These are phyloP conservation scores for Thalassophryne amazonica DNA, from an alignment of 2,797 vertebrate species.

Conservation along the genomic window DNA sequence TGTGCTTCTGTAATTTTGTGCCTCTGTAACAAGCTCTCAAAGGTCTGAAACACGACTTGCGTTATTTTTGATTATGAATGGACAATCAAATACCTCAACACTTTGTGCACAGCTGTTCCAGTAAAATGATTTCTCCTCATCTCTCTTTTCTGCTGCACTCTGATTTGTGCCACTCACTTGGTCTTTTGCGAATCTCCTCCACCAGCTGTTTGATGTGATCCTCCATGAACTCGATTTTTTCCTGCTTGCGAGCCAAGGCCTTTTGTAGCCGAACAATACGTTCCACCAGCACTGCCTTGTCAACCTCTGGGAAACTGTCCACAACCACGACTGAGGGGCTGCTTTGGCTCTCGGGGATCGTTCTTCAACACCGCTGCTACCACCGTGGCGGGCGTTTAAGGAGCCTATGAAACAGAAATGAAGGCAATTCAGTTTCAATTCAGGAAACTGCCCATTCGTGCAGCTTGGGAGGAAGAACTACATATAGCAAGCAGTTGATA, in stretches of 20 bases:
- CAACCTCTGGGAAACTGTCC: slow-evolving; percentile 96
- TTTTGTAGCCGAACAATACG: slow-evolving; percentile 95
- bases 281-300: slow-evolving; percentile 94
- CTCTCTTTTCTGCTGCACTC: neutral
- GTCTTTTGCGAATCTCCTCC: slow-evolving; percentile 99
- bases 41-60: no score
- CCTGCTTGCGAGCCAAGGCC: slow-evolving; percentile 94
- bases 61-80: no score
- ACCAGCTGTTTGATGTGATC: slow-evolving; percentile 98
- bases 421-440: neutral
- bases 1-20: no score
- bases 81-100: no score
- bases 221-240: slow-evolving; percentile 99
- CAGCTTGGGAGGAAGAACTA: neutral
- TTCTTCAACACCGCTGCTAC: slow-evolving; percentile 83
- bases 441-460: neutral
- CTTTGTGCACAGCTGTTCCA: no score
- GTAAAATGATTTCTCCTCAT: neutral
- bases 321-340: slow-evolving; percentile 79
- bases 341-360: slow-evolving; percentile 86
- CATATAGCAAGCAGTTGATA: neutral
- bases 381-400: slow-evolving; percentile 82
- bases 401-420: slow-evolving; percentile 79
- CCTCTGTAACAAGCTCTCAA: no score
- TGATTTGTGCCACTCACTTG: slow-evolving; percentile 83